Base-by-base conservation (phyloP, 2,113 vertebrate genomes). In the Eubucco bourcierii region DNA sequence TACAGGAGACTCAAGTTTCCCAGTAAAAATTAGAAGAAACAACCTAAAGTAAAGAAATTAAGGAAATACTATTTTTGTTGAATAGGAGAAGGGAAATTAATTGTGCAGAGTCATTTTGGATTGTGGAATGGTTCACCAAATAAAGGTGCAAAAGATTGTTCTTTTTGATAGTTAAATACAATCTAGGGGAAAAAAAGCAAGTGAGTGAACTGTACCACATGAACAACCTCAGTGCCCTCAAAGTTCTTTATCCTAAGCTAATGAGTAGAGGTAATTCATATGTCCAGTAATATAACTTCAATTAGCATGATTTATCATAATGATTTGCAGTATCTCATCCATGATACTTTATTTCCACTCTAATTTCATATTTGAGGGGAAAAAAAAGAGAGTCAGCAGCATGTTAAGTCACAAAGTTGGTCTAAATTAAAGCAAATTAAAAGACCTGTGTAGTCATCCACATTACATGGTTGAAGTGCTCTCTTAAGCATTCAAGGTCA, bases 31-130 rank as follows among this genome's bases (percentile, higher is more conserved):
- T 78, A 66, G 77, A 95, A 93, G 83, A 74, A 82, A 80, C 37
- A 93, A 95, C 15, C 16, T 56, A 73, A 93, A 84, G 25, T 50
- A 56, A 85, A 71, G 60, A 60, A 90, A 91, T 88, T 86, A 94
- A 86, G 58, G 28, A 50, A 84, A 68, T 91, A 78, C 9, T 71
- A 53, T 77, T 82, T 94, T 33, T 31, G 18, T 61, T 83, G 39
- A 83, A 67, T 47, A 88, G 74, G 19, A 87, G 61, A 79, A 65
- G 17, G 68, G 39, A 86, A 85, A 77, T 50, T 50, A 50, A 50
- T 72, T 31, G n/a, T 14, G 41, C 77, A 46, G 14, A 78, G 77
- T 83, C 53, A 74, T 64, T 68, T 25, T 64, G 73, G 33, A 75
- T 34, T 47, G 37, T 31, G 44, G 39, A 94, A 73, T 9, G 59